These are phyloP conservation scores for Phymanthus crucifer DNA, from an alignment of 92 coral and sea anemone genomes.

Conservation along the genomic window DNA sequence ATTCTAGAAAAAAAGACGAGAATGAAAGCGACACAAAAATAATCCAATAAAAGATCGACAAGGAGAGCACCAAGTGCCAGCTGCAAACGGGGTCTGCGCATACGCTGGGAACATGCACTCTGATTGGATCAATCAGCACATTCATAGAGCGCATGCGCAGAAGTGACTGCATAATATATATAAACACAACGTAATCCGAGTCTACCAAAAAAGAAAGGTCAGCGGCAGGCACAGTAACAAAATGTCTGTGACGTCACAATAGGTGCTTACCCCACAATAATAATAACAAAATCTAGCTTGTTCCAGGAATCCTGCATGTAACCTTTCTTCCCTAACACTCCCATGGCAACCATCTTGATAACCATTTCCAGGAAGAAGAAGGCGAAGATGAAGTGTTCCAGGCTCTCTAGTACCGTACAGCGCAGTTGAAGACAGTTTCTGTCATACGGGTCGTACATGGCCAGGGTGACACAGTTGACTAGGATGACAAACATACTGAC, in stretches of 20 bases:
- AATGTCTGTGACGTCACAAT: not conserved
- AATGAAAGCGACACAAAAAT: not conserved
- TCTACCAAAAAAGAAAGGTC: not conserved
- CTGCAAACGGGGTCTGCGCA: no score
- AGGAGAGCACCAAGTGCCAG: not conserved
- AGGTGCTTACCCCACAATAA: conserved; percentile 80
- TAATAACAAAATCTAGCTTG: conserved; percentile 86
- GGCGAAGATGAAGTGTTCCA: conserved; percentile 75
- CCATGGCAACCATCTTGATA: conserved; percentile 94
- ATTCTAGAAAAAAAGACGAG: conserved; percentile 39
- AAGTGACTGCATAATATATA: no score
- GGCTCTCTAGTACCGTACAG: conserved; percentile 68
- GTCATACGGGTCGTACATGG: conserved; percentile 90
- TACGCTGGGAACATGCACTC: not conserved
- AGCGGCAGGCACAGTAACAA: not conserved
- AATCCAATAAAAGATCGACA: not conserved
- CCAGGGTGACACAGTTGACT: conserved; percentile 84
- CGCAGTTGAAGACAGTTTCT: conserved; percentile 44
- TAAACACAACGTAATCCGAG: not conserved
- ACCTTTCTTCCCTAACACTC: conserved; percentile 82
- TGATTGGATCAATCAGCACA: not conserved
- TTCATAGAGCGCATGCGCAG: not conserved
- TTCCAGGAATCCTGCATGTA: conserved; percentile 94
- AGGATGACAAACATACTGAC: conserved; percentile 89
- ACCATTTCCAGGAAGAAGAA: conserved; percentile 89